Evolutionary conservation across 2,797 vertebrate genomes (phyloP), one percentile per base, ranked within the genome.

Genomic region (Antennarius maculatus): DNA sequence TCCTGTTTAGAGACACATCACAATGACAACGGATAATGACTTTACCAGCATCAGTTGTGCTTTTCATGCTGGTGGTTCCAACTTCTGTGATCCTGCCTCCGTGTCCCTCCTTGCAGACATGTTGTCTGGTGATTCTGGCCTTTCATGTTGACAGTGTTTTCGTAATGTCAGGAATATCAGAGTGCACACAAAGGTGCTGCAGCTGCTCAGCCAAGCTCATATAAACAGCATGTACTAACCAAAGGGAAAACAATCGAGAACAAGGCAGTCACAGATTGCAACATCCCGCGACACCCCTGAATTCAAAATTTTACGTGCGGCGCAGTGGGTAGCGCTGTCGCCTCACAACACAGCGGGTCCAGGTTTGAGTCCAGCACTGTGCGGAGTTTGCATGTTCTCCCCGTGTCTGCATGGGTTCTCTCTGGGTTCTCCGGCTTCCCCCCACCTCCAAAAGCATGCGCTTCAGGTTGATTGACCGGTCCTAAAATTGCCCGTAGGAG

Each of bases 11-110:
- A 71, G n/a, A n/a, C 49, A 23, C 47, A 17, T 42, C 62, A 67
- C 58, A 57, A 66, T 23, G 31, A 34, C 5, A 69, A 58, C 59
- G 54, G 53, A 29, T 4, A 18, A 42, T 71, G 74, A 77, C 71
- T 68, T 60, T 51, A 61, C 1, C n/a, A 77, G 8, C 59, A 46
- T 68, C 73, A 71, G 63, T 80, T 69, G 63, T 53, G 41, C 68
- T 16, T 72, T 47, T 61, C 6, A 31, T 6, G 27, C 6, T 31
- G 31, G 43, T 41, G 12, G 13, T 59, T 78, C 64, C 59, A 59
- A 71, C 61, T 51, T 60, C 66, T 52, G 31, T 31, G 51, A 23
- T 23, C 23, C 28, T 45, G 46, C 54, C 57, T 28, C 23, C 27
- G 47, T 67, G 17, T 47, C 18, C 46, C 23, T 52, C 62, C 0